Evolutionary conservation across 2,113 vertebrate species (phyloP).

Genomic region (Anolis carolinensis): DNA sequence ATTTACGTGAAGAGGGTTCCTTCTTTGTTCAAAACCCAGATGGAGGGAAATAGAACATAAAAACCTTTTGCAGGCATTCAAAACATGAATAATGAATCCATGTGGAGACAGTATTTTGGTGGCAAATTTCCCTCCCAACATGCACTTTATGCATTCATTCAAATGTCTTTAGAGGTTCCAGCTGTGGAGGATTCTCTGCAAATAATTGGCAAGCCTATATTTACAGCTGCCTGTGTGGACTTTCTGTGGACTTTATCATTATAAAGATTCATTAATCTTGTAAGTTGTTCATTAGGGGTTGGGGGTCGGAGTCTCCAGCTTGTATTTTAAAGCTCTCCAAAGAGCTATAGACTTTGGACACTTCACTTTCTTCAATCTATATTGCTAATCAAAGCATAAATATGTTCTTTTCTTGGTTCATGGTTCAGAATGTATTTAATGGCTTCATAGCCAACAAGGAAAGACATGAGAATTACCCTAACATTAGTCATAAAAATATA

Average conservation of each 20-base stretch:
- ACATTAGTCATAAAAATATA: constrained; percentile 39
- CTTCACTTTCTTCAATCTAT: neutral
- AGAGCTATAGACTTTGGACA: neutral
- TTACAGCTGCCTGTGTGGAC: neutral
- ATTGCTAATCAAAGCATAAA: neutral
- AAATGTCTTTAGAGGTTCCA: too few species aligned
- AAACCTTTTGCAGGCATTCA: too few species aligned
- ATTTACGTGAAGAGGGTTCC: too few species aligned
- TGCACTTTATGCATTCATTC: too few species aligned
- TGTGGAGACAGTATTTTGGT: too few species aligned
- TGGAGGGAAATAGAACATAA: too few species aligned
- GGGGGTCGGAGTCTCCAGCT: neutral
- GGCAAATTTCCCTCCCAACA: too few species aligned
- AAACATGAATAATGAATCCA: too few species aligned
- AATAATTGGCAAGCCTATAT: neutral
- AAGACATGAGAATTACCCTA: constrained; percentile 39
- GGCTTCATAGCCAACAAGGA: constrained; percentile 18
- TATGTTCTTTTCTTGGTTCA: constrained; percentile 16
- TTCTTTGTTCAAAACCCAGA: too few species aligned
- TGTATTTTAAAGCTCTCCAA: neutral
- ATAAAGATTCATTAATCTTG: too few species aligned
- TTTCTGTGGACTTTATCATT: neutral
- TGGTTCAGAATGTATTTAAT: constrained; percentile 18
- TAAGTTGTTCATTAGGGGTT: neutral
- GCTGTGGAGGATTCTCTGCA: neutral